Evolutionary conservation across 2,113 vertebrate genomes (phyloP).

Genomic region (Oxyura jamaicensis): DNA sequence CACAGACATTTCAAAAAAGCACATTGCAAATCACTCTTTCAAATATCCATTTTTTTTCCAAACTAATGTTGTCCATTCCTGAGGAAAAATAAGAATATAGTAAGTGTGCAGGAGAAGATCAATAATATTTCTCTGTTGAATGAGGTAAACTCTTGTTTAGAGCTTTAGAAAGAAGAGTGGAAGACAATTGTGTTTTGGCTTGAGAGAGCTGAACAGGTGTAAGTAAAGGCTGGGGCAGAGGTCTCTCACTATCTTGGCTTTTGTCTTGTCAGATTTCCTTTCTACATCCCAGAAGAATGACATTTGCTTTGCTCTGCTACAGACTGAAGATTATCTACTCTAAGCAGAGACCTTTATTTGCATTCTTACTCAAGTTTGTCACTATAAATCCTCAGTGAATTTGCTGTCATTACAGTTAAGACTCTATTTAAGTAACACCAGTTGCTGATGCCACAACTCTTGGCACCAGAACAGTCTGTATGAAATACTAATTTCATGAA

Average conservation of each 20-base stretch:
- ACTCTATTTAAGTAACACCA: background rate
- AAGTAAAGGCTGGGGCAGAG: background rate
- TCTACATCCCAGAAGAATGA: background rate
- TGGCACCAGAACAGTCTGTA: background rate
- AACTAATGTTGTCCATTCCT: background rate
- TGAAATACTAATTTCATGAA: background rate
- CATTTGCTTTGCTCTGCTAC: background rate
- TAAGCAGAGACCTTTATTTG: background rate
- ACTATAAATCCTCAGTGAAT: background rate
- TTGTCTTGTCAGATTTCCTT: background rate
- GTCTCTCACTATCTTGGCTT: background rate
- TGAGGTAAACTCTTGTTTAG: background rate
- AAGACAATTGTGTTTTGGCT: background rate
- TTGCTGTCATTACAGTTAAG: background rate
- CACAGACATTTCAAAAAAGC: background rate
- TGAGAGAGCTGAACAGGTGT: background rate
- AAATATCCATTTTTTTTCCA: background rate
- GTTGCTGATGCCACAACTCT: slow-evolving; percentile 12
- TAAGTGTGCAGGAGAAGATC: background rate
- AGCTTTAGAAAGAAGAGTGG: background rate
- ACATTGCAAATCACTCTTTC: background rate
- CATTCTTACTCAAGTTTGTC: background rate
- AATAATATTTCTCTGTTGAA: background rate
- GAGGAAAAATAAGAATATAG: background rate
- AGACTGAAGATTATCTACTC: background rate